Base-by-base conservation (phyloP, 2,888 invertebrate species). In the Xestia rhomboidea region DNA sequence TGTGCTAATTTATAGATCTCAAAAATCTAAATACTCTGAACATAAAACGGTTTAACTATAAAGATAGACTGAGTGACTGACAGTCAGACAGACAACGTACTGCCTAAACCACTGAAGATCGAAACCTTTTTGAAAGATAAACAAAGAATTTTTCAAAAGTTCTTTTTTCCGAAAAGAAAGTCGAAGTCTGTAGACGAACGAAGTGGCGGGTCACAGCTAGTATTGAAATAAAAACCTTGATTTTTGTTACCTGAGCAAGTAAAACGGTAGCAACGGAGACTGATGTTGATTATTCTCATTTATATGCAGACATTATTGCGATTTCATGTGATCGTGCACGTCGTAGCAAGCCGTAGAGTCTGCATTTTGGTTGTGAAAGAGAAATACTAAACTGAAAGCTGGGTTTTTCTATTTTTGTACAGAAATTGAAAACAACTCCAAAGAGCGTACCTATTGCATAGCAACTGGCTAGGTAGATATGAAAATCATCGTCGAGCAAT, bases 271-370 rank as follows among this genome's bases (percentile, higher is more conserved):
- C 67, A 62, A 63, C 57, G n/a, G 49, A 54, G 89, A 90, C 81
- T 85, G 88, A 90, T 90, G 89, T 77, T 90, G 89, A 89, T 90
- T 87, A 78, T 86, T 80, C 88, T 83, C 88, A 85, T 90, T 88
- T 79, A 75, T 83, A 87, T 87, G 83, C 88, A 83, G 78, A 85
- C 78, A 79, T 79, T 87, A 83, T 83, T 76, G 76, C 76, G 78
- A 84, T 84, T 78, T 70, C 66, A 84, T 75, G 72, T 71, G 38
- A 68, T 66, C 66, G 67, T 60, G 51, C 73, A 68, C 38, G 68
- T 34, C 41, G 60, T 38, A 21, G 60, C 75, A 51, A 44, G 49
- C n/a, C 44, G n/a, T 62, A 46, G 24, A 63, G 24, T 27, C 81
- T 24, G 57, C 66, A 73, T 57, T 80, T 80, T 72, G 72, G 62